Conservation (phyloP, 2,797 vertebrate genomes). For the Adrianichthys oophorus region DNA sequence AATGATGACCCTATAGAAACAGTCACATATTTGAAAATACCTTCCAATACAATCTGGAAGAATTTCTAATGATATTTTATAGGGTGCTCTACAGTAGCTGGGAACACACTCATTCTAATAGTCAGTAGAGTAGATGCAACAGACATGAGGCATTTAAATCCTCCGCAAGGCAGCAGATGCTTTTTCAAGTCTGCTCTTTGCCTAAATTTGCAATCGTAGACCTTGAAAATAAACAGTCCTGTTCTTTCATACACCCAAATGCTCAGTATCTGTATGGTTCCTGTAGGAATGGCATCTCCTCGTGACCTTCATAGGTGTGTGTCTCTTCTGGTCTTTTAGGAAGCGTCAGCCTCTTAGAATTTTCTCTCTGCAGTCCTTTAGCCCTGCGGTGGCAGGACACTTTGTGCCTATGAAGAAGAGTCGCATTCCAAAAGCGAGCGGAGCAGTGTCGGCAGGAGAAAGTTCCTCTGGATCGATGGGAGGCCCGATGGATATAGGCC, state of each 20-base stretch:
- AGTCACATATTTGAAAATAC: conserved; percentile 75
- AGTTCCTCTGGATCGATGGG: conserved; percentile 78
- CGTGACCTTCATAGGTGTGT: conserved; percentile 66
- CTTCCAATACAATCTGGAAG: conserved; percentile 76
- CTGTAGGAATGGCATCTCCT: conserved; percentile 68
- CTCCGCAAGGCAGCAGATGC: conserved; percentile 50
- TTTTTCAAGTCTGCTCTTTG: conserved; percentile 62
- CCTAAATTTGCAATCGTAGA: conserved; percentile 51
- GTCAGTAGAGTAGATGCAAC: conserved; percentile 69
- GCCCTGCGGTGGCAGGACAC: conserved; percentile 76
- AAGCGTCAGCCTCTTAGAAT: conserved; percentile 70
- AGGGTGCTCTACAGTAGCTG: conserved; percentile 78
- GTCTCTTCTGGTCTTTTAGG: conserved; percentile 68
- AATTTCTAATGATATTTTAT: conserved; percentile 68
- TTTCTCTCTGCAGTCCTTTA: conserved; percentile 71
- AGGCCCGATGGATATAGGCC: conserved; percentile 80
- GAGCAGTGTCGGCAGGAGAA: conserved; percentile 81
- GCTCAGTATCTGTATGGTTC: conserved; percentile 78
- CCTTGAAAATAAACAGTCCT: conserved; percentile 38
- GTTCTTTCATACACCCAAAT: conserved; percentile 48
- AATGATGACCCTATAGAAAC: conserved; percentile 80
- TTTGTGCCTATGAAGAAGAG: conserved; percentile 80
- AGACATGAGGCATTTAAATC: conserved; percentile 63
- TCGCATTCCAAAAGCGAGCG: conserved; percentile 81
- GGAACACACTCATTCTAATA: conserved; percentile 75